A percentile compares a stretch with the other conserved stretches of the same genome.
Evolutionary conservation across 2,113 vertebrate species (phyloP).

Genomic region (Dipodomys spectabilis): DNA sequence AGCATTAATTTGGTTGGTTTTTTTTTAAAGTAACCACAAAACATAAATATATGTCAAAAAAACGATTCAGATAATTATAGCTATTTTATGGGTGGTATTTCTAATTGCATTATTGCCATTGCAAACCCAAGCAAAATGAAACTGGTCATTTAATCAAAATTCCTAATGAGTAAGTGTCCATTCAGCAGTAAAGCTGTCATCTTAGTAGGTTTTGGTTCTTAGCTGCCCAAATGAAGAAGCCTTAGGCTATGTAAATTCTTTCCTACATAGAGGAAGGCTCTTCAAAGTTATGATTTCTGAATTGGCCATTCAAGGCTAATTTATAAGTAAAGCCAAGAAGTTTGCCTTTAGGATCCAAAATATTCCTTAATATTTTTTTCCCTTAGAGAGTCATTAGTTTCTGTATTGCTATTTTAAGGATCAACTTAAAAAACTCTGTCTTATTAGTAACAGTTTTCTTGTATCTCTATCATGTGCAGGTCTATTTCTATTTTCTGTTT

Average conservation of each 20-base stretch:
- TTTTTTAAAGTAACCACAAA: slow-evolving; percentile 84
- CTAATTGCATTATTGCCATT: slow-evolving; percentile 79
- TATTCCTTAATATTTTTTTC: not conserved
- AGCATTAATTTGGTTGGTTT: slow-evolving; percentile 82
- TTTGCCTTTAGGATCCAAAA: not conserved
- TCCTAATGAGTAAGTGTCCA: slow-evolving; percentile 72
- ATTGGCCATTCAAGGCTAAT: not conserved
- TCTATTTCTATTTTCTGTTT: too few species aligned
- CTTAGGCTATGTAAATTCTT: slow-evolving; percentile 58
- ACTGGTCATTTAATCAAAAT: slow-evolving; percentile 78
- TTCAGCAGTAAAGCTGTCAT: not conserved
- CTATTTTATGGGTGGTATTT: slow-evolving; percentile 80
- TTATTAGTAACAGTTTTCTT: not conserved
- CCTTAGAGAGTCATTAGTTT: not conserved
- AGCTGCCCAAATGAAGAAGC: slow-evolving; percentile 67
- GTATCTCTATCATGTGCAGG: too few species aligned
- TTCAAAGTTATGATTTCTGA: not conserved
- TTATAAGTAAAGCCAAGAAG: not conserved
- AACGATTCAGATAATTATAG: slow-evolving; percentile 81
- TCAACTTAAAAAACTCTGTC: not conserved
- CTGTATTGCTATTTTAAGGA: not conserved
- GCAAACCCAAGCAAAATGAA: slow-evolving; percentile 84
- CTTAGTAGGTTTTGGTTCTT: not conserved
- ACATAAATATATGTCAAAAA: slow-evolving; percentile 83
- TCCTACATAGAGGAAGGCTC: not conserved